Evolutionary conservation across 2,113 vertebrate species (phyloP), one percentile per base, ranked within the genome.

Genomic region (Mormoops blainvillei): DNA sequence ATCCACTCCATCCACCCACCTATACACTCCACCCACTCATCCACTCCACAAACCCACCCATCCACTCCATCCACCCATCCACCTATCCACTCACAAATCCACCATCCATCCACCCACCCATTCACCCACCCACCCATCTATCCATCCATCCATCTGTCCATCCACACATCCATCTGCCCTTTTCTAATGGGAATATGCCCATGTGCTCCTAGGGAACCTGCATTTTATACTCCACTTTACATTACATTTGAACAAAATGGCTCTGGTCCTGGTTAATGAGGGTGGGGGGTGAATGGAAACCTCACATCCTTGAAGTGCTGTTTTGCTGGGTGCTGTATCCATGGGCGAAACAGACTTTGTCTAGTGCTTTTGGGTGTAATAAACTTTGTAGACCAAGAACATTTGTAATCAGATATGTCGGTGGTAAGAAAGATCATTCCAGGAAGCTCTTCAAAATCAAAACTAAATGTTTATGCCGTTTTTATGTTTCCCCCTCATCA

Each of bases 71-170:
- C 31, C 31, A 73, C 2, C 38, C 52, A 36, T 28, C 24, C 41
- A 6, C 9, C 16, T 8, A 43, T 5, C 16, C 24, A 86, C 4
- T 19, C 22, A 70, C 0, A 22, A 48, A 9, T 13, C 15, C 5
- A 1, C 38, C 4, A 14, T 0, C 28, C 11, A 52, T 2, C 63
- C 26, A 87, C 0, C 18, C 24, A 33, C 0, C 73, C 22, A 50
- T 1, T 16, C 33, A 31, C 0, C 13, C 28, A 36, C 0, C 36
- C n/a, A 56, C 0, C 54, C 56, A 77, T 4, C n/a, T n/a, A n/a
- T 2, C 67, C 22, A 48, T 5, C 77, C 12, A 68, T 0, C 36
- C n/a, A 38, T 5, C 18, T n/a, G 38, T 0, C 67, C 36, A 38
- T 3, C 9, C 68, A 70, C 2, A 6, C 43, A 50, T 11, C 71